Base-by-base conservation (phyloP, 2,113 vertebrate species). In the Prionailurus viverrinus region DNA sequence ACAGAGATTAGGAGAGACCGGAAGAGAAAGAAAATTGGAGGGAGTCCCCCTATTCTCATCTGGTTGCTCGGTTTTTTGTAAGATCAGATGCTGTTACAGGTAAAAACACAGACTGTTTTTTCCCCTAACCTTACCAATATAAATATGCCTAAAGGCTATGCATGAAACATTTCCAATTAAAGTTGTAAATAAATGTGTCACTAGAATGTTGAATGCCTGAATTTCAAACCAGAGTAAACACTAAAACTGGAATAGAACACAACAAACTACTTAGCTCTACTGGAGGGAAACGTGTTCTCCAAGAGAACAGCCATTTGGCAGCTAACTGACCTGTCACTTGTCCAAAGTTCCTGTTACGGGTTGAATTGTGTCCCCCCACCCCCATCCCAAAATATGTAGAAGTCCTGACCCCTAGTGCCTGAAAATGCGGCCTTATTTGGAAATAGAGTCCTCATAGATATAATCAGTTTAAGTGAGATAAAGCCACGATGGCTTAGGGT, bases 191-290 rank as follows among this genome's bases (percentile, higher is more conserved):
- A 78, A 95, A 78, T 7, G 13, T 61, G 48, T 82, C 63, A 11
- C 33, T 16, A 33, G 88, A 95, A 92, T 58, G n/a, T 53, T 79
- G 69, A 92, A 95, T 65, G 61, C 13, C 84, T 83, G 27, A 92
- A 63, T 76, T 87, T 39, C 36, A 88, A 39, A 45, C 65, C 66
- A 86, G 18, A 80, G 45, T n/a, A 66, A 86, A 94, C 71, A 65
- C 27, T 63, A 73, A 90, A 85, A 81, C 73, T 55, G 65, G 65
- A 89, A 58, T 89, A 79, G 48, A 86, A 86, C 63, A 73, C 16
- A n/a, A 23, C 51, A 58, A 74, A 87, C 81, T 15, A 48, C 16
- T 86, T 48, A 68, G 27, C 55, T 91, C 74, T 39, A 61, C 55
- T 74, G 19, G 3, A 88, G 23, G 41, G 15, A 88, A 81, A 55